Conservation (phyloP, 2,888 invertebrate genomes). For the Oasisia sp. region DNA sequence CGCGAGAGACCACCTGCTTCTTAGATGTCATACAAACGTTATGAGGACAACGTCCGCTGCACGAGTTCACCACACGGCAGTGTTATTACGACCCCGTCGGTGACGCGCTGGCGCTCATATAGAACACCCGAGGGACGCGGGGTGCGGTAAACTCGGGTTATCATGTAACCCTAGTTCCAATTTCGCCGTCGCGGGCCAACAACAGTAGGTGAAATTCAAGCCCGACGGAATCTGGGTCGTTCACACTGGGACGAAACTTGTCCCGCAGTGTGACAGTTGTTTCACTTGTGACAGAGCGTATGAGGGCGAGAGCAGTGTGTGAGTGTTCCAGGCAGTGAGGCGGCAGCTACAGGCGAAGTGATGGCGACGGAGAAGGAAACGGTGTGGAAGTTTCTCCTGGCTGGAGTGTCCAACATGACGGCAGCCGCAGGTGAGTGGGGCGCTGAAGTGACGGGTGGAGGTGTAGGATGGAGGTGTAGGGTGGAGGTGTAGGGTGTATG, state of each 20-base stretch:
- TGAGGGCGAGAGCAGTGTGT: neutral
- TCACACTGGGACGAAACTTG: neutral
- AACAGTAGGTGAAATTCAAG: too few relatives aligned
- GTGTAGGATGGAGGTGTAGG: neutral
- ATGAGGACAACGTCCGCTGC: neutral
- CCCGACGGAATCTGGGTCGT: too few relatives aligned
- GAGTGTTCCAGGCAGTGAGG: neutral
- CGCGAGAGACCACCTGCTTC: neutral
- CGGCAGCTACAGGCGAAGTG: neutral
- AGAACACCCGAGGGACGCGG: neutral
- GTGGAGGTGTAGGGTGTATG: too few relatives aligned
- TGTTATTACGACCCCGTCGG: neutral
- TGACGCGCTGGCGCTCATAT: neutral
- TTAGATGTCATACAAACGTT: neutral
- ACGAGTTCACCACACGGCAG: neutral
- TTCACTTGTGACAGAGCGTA: neutral
- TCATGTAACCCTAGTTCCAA: neutral
- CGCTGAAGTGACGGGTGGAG: neutral
- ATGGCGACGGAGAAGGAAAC: constrained; percentile 40
- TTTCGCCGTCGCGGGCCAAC: neutral
- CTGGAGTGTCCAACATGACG: constrained; percentile 53
- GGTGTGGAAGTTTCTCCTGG: constrained; percentile 48
- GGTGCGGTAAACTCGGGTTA: neutral
- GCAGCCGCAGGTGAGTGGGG: constrained; percentile 46
- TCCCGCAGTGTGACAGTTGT: neutral